Base-by-base conservation (phyloP, 1,140 invertebrate genomes). In the Drosophila setifemur region DNA sequence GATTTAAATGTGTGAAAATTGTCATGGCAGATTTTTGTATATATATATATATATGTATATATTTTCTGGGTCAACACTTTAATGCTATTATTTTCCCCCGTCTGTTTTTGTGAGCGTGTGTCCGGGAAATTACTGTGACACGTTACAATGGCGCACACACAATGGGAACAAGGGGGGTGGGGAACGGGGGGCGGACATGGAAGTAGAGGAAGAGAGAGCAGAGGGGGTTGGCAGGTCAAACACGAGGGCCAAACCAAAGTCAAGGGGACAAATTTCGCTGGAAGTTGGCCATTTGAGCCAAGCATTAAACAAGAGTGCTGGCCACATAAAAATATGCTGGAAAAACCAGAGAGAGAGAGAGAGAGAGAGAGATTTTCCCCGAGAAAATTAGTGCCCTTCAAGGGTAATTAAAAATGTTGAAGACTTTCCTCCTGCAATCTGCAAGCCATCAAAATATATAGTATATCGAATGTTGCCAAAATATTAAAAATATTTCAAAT, bases 271-370 rank as follows among this genome's bases (percentile, higher is more conserved):
- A 5, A 19, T 55, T 60, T 42, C 18, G 28, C 4, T 5, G 18
- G 25, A 3, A 53, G 19, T 5, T 39, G 18, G 52, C 52, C 25
- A 57, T 61, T 61, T 61, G 58, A 61, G 43, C 26, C 25, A 11
- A 58, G 26, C 57, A 61, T 61, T 61, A 57, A 61, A 43, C 31
- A 61, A 43, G 39, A 43, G 35, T 61, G 37, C 18, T 26, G n/a
- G 4, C n/a, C 52, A n/a, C n/a, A 40, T 61, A 58, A 57, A 61
- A 60, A 42, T 18, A 14, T 33, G 31, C 11, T 12, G 11, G 12
- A 3, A n/a, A 11, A 8, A 6, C n/a, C n/a, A n/a, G n/a, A n/a
- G n/a, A n/a, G n/a, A n/a, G n/a, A n/a, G n/a, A n/a, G n/a, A n/a
- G n/a, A n/a, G n/a, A n/a, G n/a, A n/a, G n/a, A n/a, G n/a, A n/a